These are phyloP conservation scores for Battus philenor DNA, from an alignment of 1,140 invertebrate species.

Conservation along the genomic window DNA sequence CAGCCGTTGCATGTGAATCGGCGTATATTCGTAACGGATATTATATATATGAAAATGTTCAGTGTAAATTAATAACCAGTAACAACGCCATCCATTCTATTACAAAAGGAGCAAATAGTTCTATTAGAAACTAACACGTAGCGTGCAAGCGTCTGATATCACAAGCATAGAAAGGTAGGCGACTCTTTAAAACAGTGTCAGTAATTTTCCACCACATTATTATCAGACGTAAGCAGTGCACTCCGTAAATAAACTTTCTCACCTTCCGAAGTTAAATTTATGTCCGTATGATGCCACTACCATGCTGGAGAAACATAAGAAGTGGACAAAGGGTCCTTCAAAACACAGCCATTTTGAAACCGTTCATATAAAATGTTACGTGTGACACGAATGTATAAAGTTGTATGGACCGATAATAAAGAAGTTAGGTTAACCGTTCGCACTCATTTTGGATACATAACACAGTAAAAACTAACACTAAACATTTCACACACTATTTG, in stretches of 20 bases:
- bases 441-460: conserved; percentile 70
- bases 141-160: conserved; percentile 52
- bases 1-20: not conserved
- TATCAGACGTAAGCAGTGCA: conserved; percentile 27
- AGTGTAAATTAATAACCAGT: no score
- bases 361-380: conserved; percentile 69
- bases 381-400: conserved; percentile 52
- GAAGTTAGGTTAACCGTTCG: conserved; percentile 61
- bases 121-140: conserved; percentile 69
- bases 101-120: conserved; percentile 41
- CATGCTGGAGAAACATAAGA: conserved; percentile 72
- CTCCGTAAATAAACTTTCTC: conserved; percentile 41
- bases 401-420: conserved; percentile 41
- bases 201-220: conserved; percentile 61
- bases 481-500: conserved; percentile 74
- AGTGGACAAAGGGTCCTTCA: conserved; percentile 76
- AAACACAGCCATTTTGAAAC: conserved; percentile 77
- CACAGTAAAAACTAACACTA: conserved; percentile 74
- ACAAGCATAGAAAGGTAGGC: conserved; percentile 60
- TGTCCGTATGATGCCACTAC: conserved; percentile 71
- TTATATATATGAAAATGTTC: no score
- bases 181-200: conserved; percentile 51
- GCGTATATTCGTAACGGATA: no score
- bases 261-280: conserved; percentile 69
- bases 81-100: conserved; percentile 19